Conservation (phyloP, 2,888 invertebrate species). For the Liodrosophila aerea region DNA sequence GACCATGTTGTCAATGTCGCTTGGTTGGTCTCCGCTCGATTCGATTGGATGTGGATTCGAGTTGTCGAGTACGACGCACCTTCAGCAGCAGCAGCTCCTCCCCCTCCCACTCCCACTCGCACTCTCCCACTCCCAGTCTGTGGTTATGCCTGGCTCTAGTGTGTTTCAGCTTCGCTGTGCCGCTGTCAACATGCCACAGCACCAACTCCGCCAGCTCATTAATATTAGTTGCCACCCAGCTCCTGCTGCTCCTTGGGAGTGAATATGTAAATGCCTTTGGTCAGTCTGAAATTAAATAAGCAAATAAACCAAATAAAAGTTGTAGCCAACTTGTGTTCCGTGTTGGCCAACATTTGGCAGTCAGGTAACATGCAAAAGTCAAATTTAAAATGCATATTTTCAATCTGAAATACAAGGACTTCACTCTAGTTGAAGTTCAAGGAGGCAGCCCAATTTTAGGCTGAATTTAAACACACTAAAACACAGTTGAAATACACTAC, state of each 20-base stretch:
- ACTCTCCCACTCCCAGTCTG: conserved; percentile 2
- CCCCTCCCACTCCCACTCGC: conserved; percentile 2
- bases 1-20: conserved; percentile 69
- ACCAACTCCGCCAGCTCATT: conserved; percentile 57
- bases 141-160: conserved; percentile 14
- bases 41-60: not conserved
- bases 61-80: not conserved
- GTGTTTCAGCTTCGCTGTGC: conserved; percentile 39
- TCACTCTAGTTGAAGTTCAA: too few species aligned
- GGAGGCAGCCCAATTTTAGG: not conserved
- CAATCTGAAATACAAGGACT: not conserved
- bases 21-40: conserved; percentile 19
- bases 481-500: too few species aligned
- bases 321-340: conserved; percentile 18
- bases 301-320: conserved; percentile 23
- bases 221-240: conserved; percentile 35
- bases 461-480: too few species aligned
- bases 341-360: conserved; percentile 12
- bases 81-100: conserved; percentile 1
- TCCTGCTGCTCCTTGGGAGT: conserved; percentile 20
- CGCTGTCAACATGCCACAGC: conserved; percentile 40
- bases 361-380: not conserved
- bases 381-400: not conserved
- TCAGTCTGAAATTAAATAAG: conserved; percentile 41
- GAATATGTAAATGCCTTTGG: conserved; percentile 46